A percentile compares a stretch with the other conserved stretches of the same genome.
Conservation (phyloP, 2,888 invertebrate species). For the Auanema freiburgensis region DNA sequence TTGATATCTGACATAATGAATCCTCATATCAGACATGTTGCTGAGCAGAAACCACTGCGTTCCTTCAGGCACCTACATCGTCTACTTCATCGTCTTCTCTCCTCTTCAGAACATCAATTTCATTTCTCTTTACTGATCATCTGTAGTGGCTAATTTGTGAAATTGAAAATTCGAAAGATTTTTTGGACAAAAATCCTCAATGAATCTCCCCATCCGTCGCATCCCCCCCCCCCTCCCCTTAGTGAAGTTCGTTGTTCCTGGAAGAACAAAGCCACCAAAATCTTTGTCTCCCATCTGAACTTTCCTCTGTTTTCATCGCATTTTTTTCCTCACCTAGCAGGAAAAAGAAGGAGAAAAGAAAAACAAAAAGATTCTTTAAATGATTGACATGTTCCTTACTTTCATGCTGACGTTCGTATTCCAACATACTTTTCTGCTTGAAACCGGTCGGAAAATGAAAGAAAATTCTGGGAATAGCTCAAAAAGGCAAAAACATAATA, state of each 20-base stretch:
- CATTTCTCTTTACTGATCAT: neutral
- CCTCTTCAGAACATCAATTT: neutral
- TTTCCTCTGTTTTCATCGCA: neutral
- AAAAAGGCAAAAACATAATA: neutral
- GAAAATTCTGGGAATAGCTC: neutral
- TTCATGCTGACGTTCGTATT: neutral
- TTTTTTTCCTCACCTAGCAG: slow-evolving; percentile 1
- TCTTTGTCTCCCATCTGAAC: slow-evolving; percentile 1
- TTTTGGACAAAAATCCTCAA: too few relatives aligned
- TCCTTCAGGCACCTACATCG: neutral
- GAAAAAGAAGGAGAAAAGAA: neutral
- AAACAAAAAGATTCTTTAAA: neutral
- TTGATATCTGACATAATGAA: neutral
- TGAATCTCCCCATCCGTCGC: too few relatives aligned
- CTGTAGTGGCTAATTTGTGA: neutral
- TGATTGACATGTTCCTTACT: neutral
- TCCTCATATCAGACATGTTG: neutral
- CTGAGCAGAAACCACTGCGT: neutral
- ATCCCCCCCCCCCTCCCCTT: neutral
- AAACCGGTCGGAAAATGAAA: neutral
- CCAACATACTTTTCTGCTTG: neutral
- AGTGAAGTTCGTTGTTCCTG: neutral
- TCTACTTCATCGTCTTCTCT: neutral
- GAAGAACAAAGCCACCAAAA: neutral
- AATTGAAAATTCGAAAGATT: too few relatives aligned